Evolutionary conservation across 2,797 vertebrate genomes (phyloP).

Genomic region (Chiropotes sagulatus): DNA sequence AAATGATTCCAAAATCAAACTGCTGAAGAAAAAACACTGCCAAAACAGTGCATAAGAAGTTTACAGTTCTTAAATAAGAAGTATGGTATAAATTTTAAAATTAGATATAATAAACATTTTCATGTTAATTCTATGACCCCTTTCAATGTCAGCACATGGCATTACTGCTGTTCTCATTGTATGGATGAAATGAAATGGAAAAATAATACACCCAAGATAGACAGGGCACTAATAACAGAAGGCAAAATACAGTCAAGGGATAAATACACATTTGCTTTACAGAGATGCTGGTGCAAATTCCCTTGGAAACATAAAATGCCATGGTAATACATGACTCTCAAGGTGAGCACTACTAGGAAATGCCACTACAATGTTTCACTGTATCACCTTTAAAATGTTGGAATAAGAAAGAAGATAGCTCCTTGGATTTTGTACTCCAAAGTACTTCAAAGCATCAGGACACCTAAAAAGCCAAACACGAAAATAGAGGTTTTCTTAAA

Average conservation of each 20-base stretch:
- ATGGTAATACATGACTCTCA: not conserved
- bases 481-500: not conserved
- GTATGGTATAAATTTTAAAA: not conserved
- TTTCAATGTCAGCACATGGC: not conserved
- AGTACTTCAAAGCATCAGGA: not conserved
- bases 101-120: not conserved
- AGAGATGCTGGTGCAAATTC: not conserved
- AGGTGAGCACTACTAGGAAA: not conserved
- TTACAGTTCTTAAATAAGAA: conserved; percentile 6
- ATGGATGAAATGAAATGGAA: not conserved
- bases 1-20: conserved; percentile 28
- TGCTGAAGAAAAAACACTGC: not conserved
- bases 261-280: not conserved
- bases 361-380: not conserved
- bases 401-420: not conserved
- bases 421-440: not conserved
- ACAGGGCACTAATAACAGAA: not conserved
- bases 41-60: not conserved
- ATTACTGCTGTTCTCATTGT: not conserved
- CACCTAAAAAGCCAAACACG: not conserved
- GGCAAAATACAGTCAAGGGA: not conserved
- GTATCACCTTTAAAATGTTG: conserved; percentile 10
- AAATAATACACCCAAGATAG: not conserved
- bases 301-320: conserved; percentile 30
- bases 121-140: not conserved